A percentile compares a stretch with the other conserved stretches of the same genome.
phyloP scores from a whole-genome alignment of 2,797 vertebrate genomes.

The Kryptolebias ocellatus region DNA sequence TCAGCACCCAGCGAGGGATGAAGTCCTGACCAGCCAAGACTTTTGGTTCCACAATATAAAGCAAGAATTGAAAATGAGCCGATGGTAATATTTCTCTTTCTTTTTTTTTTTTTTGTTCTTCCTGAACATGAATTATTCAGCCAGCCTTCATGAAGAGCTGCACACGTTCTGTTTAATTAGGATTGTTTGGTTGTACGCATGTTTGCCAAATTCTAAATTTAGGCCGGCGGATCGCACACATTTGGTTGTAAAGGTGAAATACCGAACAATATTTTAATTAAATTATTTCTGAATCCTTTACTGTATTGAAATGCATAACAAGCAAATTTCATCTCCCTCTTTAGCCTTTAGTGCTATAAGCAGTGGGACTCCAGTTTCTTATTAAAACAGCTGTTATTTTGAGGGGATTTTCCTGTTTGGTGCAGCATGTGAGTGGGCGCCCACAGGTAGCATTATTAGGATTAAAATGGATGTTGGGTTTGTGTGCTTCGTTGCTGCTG shows the following conservation, averaged over 20 bases:
- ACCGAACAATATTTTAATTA: not conserved
- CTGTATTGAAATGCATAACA: not conserved
- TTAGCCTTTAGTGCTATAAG: slow-evolving; percentile 1
- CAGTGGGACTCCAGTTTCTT: not conserved
- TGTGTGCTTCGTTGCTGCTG: not conserved
- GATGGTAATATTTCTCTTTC: not conserved
- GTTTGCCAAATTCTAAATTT: slow-evolving; percentile 8
- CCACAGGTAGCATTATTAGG: not conserved
- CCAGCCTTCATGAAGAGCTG: not conserved
- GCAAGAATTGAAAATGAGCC: slow-evolving; percentile 12
- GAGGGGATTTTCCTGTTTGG: not conserved
- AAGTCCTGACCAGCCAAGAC: slow-evolving; percentile 38
- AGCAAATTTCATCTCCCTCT: slow-evolving; percentile 3
- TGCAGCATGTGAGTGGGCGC: not conserved
- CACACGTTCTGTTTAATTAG: slow-evolving; percentile 4
- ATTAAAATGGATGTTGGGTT: not conserved
- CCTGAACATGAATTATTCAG: slow-evolving; percentile 9
- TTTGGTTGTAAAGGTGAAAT: not conserved
- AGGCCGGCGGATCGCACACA: slow-evolving; percentile 3
- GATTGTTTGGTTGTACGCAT: slow-evolving; percentile 3
- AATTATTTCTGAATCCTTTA: slow-evolving; percentile 5
- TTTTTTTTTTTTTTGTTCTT: not conserved
- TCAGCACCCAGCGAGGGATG: slow-evolving; percentile 46
- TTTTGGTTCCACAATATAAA: slow-evolving; percentile 45
- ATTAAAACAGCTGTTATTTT: slow-evolving; percentile 11